Base-by-base conservation (phyloP, 2,888 invertebrate species). In the Carcina quercana region DNA sequence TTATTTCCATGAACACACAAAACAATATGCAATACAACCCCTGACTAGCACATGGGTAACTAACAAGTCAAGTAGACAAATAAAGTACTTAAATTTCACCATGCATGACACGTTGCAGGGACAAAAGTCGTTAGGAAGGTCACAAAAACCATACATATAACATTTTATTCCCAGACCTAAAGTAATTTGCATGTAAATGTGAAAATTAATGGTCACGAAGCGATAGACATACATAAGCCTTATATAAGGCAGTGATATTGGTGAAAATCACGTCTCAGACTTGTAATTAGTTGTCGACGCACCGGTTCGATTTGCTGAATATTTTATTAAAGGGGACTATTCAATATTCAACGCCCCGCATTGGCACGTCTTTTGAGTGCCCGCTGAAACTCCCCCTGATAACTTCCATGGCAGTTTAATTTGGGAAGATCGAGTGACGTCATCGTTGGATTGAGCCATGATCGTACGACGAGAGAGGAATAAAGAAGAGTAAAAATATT, bases 381-480 rank as follows among this genome's bases (percentile, higher is more conserved):
- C 46, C 56, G 20, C 43, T 40, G 45, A 43, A 48, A 53, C 48
- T 56, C 47, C 51, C 49, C 59, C 57, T 54, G 56, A 67, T 62
- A 67, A 72, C 58, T 61, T 63, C 51, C 52, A 51, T 66, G 70
- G 68, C 70, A 70, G 65, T 60, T 69, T 66, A 70, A 73, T 75
- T 74, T 66, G 58, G 57, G 41, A 17, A 7, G 47, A 57, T 54
- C 53, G 50, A 58, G 45, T 53, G 55, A 55, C 44, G 43, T 40
- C 43, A 44, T 44, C 42, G 41, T 35, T 32, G 13, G n/a, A 15
- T 10, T 8, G 13, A 5, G n/a, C n/a, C 14, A 15, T 15, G 26
- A 14, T n/a, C 15, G 7, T 11, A 8, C 5, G 12, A 12, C 20
- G n/a, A 19, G 20, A 19, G 7, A 19, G n/a, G 7, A 19, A 19